A percentile compares a stretch with the other conserved stretches of the same genome.
These are phyloP conservation scores for Philopedon plagiatum DNA, from an alignment of 2,888 invertebrate genomes.

Conservation along the genomic window DNA sequence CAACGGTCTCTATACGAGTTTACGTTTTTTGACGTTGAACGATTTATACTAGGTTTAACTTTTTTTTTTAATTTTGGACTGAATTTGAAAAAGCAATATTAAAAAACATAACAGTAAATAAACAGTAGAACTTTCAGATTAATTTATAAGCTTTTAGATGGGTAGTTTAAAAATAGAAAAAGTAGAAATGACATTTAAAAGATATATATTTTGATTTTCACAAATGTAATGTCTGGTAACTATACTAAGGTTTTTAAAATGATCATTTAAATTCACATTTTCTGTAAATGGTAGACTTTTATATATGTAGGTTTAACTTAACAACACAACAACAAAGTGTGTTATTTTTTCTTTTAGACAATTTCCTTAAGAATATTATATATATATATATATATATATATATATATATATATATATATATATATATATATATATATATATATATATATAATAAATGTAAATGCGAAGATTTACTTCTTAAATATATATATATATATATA, in stretches of 20 bases:
- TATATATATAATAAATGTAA: constrained; percentile 1
- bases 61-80: constrained; percentile 66
- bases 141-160: constrained; percentile 20
- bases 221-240: not conserved
- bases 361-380: not conserved
- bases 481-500: constrained; percentile 10
- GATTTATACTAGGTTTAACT: constrained; percentile 55
- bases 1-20: no score
- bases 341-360: not conserved
- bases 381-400: constrained; percentile 4
- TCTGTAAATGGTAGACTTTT: not conserved
- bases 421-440: constrained; percentile 13
- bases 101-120: constrained; percentile 57
- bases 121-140: constrained; percentile 8
- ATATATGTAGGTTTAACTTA: no score
- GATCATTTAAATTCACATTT: not conserved
- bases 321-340: no score
- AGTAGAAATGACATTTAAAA: not conserved
- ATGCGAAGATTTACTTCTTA: not conserved
- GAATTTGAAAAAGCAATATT: constrained; percentile 66
- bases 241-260: not conserved
- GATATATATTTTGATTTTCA: not conserved
- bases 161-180: constrained; percentile 11
- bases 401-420: constrained; percentile 13
- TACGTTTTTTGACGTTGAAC: not conserved